Evolutionary conservation across 2,888 invertebrate species (phyloP).

Genomic region (Agrochola macilenta): DNA sequence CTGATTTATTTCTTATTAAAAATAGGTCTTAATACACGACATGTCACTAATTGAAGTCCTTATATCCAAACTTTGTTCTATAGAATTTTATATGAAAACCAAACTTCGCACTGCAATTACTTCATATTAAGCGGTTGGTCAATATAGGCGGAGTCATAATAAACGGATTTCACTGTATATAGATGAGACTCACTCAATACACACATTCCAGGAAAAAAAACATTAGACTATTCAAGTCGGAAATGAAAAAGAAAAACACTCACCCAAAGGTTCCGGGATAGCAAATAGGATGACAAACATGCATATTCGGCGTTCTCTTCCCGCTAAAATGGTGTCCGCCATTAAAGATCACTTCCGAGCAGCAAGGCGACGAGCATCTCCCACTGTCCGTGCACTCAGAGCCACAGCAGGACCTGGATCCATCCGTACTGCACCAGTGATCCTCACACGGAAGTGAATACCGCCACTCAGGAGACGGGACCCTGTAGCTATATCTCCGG

Average conservation of each 20-base stretch:
- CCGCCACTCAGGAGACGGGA: constrained; percentile 82
- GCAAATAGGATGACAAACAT: constrained; percentile 81
- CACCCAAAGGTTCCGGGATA: constrained; percentile 88
- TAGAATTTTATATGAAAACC: no score
- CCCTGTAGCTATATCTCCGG: constrained; percentile 74
- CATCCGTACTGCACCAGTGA: constrained; percentile 80
- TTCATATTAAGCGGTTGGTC: no score
- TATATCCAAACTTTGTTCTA: no score
- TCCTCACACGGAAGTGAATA: constrained; percentile 82
- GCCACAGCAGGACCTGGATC: constrained; percentile 78
- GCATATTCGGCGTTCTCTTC: constrained; percentile 76
- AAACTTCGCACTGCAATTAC: no score
- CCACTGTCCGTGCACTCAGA: constrained; percentile 86
- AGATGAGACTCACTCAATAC: not conserved
- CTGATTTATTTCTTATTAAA: no score
- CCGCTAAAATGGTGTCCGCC: constrained; percentile 88
- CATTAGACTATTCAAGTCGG: not conserved
- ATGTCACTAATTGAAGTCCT: no score
- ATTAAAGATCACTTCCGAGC: constrained; percentile 89
- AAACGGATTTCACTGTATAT: no score
- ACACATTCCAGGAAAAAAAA: not conserved
- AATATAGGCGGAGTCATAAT: no score
- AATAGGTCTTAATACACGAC: no score
- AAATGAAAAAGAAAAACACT: constrained; percentile 68
- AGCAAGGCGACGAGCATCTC: constrained; percentile 87